These are phyloP conservation scores for Zygaena filipendulae DNA, from an alignment of 2,888 invertebrate species.

Conservation along the genomic window DNA sequence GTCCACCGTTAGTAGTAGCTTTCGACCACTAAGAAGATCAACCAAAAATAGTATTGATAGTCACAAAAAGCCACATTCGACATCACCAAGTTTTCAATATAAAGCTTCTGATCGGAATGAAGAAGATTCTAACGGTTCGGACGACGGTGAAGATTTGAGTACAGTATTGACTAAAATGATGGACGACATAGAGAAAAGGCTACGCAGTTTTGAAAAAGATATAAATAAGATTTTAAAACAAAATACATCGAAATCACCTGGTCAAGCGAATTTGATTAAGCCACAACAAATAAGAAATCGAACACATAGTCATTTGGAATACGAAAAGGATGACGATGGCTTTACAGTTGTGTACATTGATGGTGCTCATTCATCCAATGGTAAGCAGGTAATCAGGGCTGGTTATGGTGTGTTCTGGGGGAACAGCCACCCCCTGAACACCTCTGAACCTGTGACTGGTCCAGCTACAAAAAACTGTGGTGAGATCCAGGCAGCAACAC, in stretches of 20 bases:
- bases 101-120: conserved; percentile 16
- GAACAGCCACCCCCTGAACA: conserved; percentile 77
- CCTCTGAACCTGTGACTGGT: conserved; percentile 81
- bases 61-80: conserved; percentile 35
- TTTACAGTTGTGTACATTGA: conserved; percentile 82
- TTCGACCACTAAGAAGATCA: too few relatives aligned
- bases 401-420: conserved; percentile 96
- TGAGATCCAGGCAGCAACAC: conserved; percentile 91
- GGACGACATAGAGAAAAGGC: conserved; percentile 51
- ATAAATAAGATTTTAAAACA: conserved; percentile 40
- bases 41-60: conserved; percentile 20
- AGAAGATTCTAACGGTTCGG: conserved; percentile 19
- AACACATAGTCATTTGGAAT: conserved; percentile 28
- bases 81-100: conserved; percentile 19
- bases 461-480: conserved; percentile 95
- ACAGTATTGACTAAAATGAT: conserved; percentile 43
- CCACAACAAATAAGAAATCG: conserved; percentile 28
- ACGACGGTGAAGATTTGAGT: conserved; percentile 37
- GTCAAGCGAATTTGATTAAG: conserved; percentile 38
- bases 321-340: conserved; percentile 54
- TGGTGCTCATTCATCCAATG: conserved; percentile 92
- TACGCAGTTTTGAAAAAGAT: conserved; percentile 43
- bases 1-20: conserved; percentile 20
- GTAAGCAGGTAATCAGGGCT: conserved; percentile 78
- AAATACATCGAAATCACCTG: conserved; percentile 16